phyloP scores from a whole-genome alignment of 1,140 invertebrate species.

The Meloidogyne exigua region DNA sequence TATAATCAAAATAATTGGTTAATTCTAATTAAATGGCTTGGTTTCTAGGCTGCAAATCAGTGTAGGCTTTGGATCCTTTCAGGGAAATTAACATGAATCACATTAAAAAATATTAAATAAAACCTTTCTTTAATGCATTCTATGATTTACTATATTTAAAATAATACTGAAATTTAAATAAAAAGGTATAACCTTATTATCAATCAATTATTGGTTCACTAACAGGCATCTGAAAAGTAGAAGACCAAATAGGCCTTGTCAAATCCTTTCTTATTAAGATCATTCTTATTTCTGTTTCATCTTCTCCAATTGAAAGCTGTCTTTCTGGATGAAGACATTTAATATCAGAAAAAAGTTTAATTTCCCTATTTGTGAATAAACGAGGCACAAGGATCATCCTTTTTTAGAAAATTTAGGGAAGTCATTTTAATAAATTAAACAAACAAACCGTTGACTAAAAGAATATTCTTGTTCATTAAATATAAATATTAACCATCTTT shows the following conservation, averaged over 20 bases:
- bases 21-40: too few species aligned
- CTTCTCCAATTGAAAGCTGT: constrained; percentile 24
- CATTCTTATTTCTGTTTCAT: constrained; percentile 37
- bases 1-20: too few species aligned
- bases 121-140: too few species aligned
- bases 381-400: constrained; percentile 33
- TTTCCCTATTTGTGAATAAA: constrained; percentile 30
- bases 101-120: too few species aligned
- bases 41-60: too few species aligned
- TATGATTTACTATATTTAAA: too few species aligned
- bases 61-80: too few species aligned
- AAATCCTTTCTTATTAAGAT: constrained; percentile 35
- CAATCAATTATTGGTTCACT: constrained; percentile 30
- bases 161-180: too few species aligned
- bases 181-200: too few species aligned
- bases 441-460: constrained; percentile 19
- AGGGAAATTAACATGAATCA: too few species aligned
- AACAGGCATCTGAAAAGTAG: constrained; percentile 44
- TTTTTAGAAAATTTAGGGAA: neutral
- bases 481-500: constrained; percentile 37
- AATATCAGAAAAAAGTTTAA: constrained; percentile 33
- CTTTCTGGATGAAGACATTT: constrained; percentile 44
- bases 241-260: constrained; percentile 38
- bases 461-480: constrained; percentile 40
- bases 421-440: neutral